Percentiles rank a stretch among this genome's conserved stretches.
These are phyloP conservation scores for Amphilophus citrinellus DNA, from an alignment of 2,113 vertebrate species.

Conservation along the genomic window DNA sequence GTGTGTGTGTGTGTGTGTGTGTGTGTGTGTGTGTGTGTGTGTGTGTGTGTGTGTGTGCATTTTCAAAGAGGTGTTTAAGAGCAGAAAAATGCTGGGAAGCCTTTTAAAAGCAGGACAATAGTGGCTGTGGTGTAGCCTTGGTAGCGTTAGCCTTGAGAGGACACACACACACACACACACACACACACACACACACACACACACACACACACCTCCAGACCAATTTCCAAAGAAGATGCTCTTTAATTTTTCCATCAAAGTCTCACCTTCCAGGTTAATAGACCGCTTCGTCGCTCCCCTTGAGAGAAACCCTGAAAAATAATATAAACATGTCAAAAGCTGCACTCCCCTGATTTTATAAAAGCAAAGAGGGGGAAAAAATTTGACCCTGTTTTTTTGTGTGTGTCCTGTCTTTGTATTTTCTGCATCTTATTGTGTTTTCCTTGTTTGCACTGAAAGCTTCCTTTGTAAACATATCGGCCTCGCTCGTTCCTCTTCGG, in stretches of 20 bases:
- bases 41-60: constrained; percentile 10
- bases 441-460: constrained; percentile 47
- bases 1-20: constrained; percentile 1
- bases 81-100: constrained; percentile 24
- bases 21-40: not conserved
- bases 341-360: constrained; percentile 38
- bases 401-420: constrained; percentile 26
- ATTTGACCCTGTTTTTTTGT: constrained; percentile 15
- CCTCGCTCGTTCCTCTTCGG: constrained; percentile 23
- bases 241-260: constrained; percentile 74
- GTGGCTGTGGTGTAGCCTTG: constrained; percentile 53
- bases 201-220: constrained; percentile 15
- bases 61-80: constrained; percentile 39
- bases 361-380: not conserved
- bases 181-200: constrained; percentile 3
- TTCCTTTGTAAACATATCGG: constrained; percentile 36
- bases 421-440: constrained; percentile 29
- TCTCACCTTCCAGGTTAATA: constrained; percentile 71
- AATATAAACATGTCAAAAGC: constrained; percentile 59
- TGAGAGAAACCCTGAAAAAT: constrained; percentile 66
- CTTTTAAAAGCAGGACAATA: constrained; percentile 46
- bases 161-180: constrained; percentile 35
- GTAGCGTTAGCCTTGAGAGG: constrained; percentile 60
- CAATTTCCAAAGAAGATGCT: constrained; percentile 38
- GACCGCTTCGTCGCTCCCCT: constrained; percentile 55